Evolutionary conservation across 1,140 invertebrate species (phyloP).

Genomic region (Gerris buenoi): DNA sequence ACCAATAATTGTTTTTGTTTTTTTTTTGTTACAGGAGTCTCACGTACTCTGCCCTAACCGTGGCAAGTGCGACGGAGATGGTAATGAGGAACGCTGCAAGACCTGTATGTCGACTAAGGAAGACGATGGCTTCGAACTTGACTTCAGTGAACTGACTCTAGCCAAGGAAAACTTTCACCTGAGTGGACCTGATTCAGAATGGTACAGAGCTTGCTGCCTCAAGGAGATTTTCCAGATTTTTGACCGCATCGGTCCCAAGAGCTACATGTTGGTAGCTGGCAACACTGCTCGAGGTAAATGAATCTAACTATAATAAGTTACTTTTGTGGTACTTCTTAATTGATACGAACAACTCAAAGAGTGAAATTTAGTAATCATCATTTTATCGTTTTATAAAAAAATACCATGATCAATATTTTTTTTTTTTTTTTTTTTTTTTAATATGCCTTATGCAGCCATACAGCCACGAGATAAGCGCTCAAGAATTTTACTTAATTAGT

Average conservation of each 20-base stretch:
- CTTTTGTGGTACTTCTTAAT: no score
- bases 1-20: neutral
- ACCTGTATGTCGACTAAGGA: neutral
- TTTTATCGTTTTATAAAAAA: no score
- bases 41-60: conserved; percentile 29
- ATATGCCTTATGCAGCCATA: no score
- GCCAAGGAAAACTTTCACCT: neutral
- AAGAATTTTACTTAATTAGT: no score
- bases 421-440: no score
- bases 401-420: no score
- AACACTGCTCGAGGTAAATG: conserved; percentile 49
- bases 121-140: neutral
- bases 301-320: neutral
- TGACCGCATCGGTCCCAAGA: conserved; percentile 29
- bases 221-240: conserved; percentile 35
- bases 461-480: no score
- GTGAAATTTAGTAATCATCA: no score
- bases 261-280: conserved; percentile 45
- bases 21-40: conserved; percentile 39
- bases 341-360: no score
- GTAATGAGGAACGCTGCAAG: neutral
- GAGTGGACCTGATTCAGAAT: neutral
- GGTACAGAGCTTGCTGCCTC: conserved; percentile 13
- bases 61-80: neutral
- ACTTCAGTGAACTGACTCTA: conserved; percentile 5